Evolutionary conservation across 2,797 vertebrate species (phyloP).

Genomic region (Chaetophractus vellerosus): DNA sequence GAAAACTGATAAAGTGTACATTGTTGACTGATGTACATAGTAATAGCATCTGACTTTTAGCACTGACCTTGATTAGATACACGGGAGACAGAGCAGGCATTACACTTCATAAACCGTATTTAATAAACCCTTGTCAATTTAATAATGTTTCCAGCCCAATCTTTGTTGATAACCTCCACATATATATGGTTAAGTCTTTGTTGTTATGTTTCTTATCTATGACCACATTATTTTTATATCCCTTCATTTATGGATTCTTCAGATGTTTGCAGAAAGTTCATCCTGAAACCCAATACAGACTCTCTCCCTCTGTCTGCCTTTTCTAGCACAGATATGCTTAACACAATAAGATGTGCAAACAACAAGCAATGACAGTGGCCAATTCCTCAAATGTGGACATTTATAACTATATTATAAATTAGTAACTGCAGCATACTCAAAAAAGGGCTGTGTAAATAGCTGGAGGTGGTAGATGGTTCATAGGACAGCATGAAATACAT

Average conservation of each 20-base stretch:
- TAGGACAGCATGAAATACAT: conserved; percentile 87
- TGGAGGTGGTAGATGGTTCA: conserved; percentile 89
- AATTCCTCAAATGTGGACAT: conserved; percentile 90
- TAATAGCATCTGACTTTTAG: conserved; percentile 90
- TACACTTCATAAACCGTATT: conserved; percentile 91
- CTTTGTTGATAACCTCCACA: conserved; percentile 90
- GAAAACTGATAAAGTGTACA: conserved; percentile 89
- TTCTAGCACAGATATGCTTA: conserved; percentile 94
- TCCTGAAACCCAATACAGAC: conserved; percentile 91
- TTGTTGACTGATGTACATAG: conserved; percentile 84
- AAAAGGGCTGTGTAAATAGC: conserved; percentile 90
- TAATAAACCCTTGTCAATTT: conserved; percentile 92
- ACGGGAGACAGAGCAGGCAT: conserved; percentile 95
- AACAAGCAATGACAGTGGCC: conserved; percentile 92
- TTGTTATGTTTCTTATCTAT: conserved; percentile 89
- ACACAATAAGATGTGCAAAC: conserved; percentile 91
- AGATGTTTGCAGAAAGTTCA: conserved; percentile 89
- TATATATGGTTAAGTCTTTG: conserved; percentile 92
- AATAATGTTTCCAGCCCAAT: conserved; percentile 88
- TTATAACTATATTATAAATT: not conserved
- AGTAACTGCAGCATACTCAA: conserved; percentile 90
- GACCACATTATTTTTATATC: conserved; percentile 87
- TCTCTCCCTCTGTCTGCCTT: conserved; percentile 93
- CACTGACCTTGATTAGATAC: conserved; percentile 95
- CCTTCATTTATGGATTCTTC: conserved; percentile 87